Evolutionary conservation across 2,888 invertebrate species (phyloP).

Genomic region (Trypoxylon attenuatum): DNA sequence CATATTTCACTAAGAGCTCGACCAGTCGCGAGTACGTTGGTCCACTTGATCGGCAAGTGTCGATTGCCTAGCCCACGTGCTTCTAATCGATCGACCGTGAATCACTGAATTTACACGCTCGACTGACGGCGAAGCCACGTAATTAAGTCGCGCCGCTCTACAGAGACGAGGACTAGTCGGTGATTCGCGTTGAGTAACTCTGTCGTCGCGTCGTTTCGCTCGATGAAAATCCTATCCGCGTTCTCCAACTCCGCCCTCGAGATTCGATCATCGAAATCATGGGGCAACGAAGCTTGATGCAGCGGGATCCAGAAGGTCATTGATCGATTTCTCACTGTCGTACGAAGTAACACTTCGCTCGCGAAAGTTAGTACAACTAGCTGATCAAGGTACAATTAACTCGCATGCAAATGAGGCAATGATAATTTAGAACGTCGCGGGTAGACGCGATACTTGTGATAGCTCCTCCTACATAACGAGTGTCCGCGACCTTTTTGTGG

Average conservation of each 20-base stretch:
- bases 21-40: background rate
- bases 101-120: background rate
- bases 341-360: constrained; percentile 30
- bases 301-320: background rate
- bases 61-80: background rate
- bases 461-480: constrained; percentile 22
- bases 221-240: background rate
- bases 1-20: too few species aligned
- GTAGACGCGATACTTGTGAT: constrained; percentile 2
- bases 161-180: background rate
- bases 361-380: constrained; percentile 9
- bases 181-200: background rate
- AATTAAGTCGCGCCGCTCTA: background rate
- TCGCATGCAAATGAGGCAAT: constrained; percentile 48
- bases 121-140: background rate
- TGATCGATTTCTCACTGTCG: constrained; percentile 32
- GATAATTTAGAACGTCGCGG: constrained; percentile 37
- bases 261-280: too few species aligned
- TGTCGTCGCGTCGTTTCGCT: background rate
- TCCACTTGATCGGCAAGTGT: background rate
- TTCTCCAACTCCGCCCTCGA: background rate
- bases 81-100: background rate
- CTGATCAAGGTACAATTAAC: constrained; percentile 42
- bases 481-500: constrained; percentile 38
- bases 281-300: background rate